These are phyloP conservation scores for Hydraecia micacea DNA, from an alignment of 2,888 invertebrate genomes.

Conservation along the genomic window DNA sequence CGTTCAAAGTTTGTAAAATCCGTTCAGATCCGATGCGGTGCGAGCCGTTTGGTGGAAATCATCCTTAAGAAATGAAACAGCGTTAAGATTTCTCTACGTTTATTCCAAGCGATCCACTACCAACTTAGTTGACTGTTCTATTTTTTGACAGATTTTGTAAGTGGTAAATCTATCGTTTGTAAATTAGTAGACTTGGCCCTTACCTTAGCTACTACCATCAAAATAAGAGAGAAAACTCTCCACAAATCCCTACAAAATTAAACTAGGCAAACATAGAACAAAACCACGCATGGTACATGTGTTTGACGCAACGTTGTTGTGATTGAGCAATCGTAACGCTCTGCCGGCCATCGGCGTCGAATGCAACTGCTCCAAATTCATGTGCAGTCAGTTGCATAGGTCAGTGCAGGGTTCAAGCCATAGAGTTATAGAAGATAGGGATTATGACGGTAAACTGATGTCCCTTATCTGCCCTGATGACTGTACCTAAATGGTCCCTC, in stretches of 20 bases:
- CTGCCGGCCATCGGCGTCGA: slow-evolving; percentile 56
- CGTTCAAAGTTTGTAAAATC: too few species aligned
- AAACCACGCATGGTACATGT: slow-evolving; percentile 20
- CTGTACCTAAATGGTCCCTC: not conserved
- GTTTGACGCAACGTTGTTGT: slow-evolving; percentile 61
- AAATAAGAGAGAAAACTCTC: not conserved
- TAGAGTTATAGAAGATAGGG: not conserved
- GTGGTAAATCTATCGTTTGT: not conserved
- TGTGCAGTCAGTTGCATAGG: slow-evolving; percentile 56
- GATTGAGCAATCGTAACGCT: slow-evolving; percentile 66
- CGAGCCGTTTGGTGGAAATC: too few species aligned
- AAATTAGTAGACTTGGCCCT: too few species aligned
- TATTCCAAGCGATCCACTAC: not conserved
- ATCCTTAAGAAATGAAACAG: too few species aligned
- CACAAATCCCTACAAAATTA: not conserved
- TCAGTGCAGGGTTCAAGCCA: slow-evolving; percentile 33
- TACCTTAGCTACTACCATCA: not conserved
- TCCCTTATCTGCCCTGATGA: not conserved
- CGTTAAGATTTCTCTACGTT: too few species aligned
- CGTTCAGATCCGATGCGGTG: too few species aligned
- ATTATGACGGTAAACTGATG: not conserved
- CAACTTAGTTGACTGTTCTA: not conserved
- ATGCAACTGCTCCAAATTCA: slow-evolving; percentile 62
- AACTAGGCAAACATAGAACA: not conserved
- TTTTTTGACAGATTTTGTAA: not conserved